These are phyloP conservation scores for Dichetophora obliterata DNA, from an alignment of 2,888 invertebrate species.

Conservation along the genomic window DNA sequence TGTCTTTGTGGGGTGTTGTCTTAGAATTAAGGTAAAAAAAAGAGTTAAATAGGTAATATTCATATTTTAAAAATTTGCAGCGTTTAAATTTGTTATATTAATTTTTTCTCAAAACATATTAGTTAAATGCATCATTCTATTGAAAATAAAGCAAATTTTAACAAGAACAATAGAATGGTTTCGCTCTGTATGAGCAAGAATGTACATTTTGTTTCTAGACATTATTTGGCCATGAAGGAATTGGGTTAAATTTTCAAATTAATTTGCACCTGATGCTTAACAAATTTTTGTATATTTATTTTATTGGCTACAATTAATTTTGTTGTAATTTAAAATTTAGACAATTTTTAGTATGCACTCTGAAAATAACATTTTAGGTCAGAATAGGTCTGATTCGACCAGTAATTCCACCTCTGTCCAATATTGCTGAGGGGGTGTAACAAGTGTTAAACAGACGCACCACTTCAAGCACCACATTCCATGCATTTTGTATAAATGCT, in stretches of 20 bases:
- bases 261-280: too few relatives aligned
- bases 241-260: too few relatives aligned
- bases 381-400: background rate
- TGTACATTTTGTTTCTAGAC: too few relatives aligned
- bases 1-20: background rate
- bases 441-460: background rate
- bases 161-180: too few relatives aligned
- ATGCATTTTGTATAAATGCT: background rate
- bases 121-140: slow-evolving; percentile 2
- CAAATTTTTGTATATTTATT: slow-evolving; percentile 31
- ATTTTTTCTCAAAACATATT: background rate
- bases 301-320: slow-evolving; percentile 24
- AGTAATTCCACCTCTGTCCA: slow-evolving; percentile 11
- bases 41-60: background rate
- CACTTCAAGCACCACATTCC: background rate
- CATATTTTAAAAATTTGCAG: background rate
- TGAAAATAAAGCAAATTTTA: too few relatives aligned
- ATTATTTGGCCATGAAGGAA: too few relatives aligned
- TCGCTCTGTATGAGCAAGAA: too few relatives aligned
- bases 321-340: slow-evolving; percentile 22
- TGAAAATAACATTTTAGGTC: background rate
- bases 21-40: background rate
- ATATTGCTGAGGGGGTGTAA: slow-evolving; percentile 19
- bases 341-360: slow-evolving; percentile 9
- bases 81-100: background rate